phyloP scores from a whole-genome alignment of 2,888 invertebrate species.

The Lasiommata megera region DNA sequence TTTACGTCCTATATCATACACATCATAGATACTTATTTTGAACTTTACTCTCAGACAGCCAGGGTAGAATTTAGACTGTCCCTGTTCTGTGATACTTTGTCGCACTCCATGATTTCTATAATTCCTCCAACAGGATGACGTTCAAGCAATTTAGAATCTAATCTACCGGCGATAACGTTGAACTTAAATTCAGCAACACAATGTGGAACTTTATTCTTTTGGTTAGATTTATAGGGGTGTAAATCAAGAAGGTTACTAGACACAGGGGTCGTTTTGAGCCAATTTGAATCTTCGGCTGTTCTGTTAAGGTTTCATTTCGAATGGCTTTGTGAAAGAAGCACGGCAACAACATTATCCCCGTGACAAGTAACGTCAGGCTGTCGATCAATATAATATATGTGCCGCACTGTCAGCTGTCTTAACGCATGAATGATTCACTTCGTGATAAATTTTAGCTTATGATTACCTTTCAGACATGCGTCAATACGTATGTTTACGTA shows the following conservation, averaged over 20 bases:
- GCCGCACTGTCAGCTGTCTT: conserved; percentile 79
- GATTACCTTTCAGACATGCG: conserved; percentile 79
- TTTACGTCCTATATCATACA: conserved; percentile 49
- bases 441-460: conserved; percentile 80
- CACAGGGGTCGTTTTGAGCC: conserved; percentile 17
- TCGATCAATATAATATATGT: conserved; percentile 81
- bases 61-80: conserved; percentile 15
- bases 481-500: conserved; percentile 79
- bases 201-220: conserved; percentile 71
- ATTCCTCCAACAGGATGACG: conserved; percentile 48
- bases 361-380: conserved; percentile 78
- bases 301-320: conserved; percentile 37
- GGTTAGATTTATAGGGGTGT: conserved; percentile 59
- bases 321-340: conserved; percentile 41
- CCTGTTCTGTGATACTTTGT: conserved; percentile 43
- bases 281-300: conserved; percentile 34
- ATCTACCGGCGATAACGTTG: conserved; percentile 48
- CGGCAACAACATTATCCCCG: conserved; percentile 79
- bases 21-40: conserved; percentile 31
- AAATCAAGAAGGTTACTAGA: conserved; percentile 52
- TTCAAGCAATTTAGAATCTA: conserved; percentile 51
- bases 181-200: conserved; percentile 43
- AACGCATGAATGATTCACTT: conserved; percentile 80
- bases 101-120: conserved; percentile 57
- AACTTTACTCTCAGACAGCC: conserved; percentile 32